Evolutionary conservation across 2,888 invertebrate genomes (phyloP).

Genomic region (Alsophila aescularia): DNA sequence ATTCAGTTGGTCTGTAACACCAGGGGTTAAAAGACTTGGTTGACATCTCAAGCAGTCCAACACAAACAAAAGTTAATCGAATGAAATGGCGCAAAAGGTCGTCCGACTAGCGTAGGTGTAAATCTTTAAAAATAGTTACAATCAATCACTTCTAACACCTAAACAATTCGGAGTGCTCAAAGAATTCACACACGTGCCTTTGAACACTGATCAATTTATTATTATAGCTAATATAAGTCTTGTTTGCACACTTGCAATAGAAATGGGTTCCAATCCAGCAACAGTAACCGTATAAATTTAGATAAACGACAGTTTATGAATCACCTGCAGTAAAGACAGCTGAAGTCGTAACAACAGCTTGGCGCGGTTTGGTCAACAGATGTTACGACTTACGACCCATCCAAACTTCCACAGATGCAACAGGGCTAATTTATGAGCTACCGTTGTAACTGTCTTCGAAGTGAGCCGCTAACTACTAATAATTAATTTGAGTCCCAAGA

Average conservation of each 20-base stretch:
- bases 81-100: slow-evolving; percentile 17
- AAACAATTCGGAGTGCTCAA: slow-evolving; percentile 32
- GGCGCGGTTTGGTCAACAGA: slow-evolving; percentile 14
- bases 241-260: slow-evolving; percentile 20
- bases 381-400: slow-evolving; percentile 1
- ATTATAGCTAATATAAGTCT: slow-evolving; percentile 34
- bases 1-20: slow-evolving; percentile 2
- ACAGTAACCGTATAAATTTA: slow-evolving; percentile 6
- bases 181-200: slow-evolving; percentile 32
- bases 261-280: slow-evolving; percentile 6
- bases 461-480: slow-evolving; percentile 23
- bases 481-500: slow-evolving; percentile 29
- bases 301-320: slow-evolving; percentile 1
- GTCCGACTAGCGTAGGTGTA: slow-evolving; percentile 14
- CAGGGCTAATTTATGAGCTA: slow-evolving; percentile 27
- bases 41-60: slow-evolving; percentile 12
- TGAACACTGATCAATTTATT: slow-evolving; percentile 33
- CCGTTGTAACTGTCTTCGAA: slow-evolving; percentile 30
- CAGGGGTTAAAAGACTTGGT: slow-evolving; percentile 6
- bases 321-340: slow-evolving; percentile 1
- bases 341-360: slow-evolving; percentile 13
- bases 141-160: slow-evolving; percentile 30
- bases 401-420: slow-evolving; percentile 14
- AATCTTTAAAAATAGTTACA: slow-evolving; percentile 22
- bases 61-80: slow-evolving; percentile 20